Conservation (phyloP, 1,140 invertebrate species). For the Zaprionus africanus region DNA sequence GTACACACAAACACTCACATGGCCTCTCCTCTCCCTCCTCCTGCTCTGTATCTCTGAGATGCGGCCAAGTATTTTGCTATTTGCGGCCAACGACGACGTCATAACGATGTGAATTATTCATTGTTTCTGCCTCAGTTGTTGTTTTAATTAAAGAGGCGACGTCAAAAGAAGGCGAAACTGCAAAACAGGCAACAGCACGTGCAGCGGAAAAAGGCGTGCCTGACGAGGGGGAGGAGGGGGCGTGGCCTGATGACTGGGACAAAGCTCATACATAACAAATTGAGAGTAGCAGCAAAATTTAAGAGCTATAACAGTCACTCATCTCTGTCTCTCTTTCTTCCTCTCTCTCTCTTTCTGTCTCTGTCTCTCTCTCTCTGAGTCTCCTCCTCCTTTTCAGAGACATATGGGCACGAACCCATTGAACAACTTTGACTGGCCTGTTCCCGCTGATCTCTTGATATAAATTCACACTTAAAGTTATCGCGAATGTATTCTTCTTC, state of each 20-base stretch:
- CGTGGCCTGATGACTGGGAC: neutral
- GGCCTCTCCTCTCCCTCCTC: neutral
- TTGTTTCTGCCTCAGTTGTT: slow-evolving; percentile 73
- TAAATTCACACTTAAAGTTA: too few species aligned
- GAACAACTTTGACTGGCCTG: too few species aligned
- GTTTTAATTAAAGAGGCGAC: slow-evolving; percentile 68
- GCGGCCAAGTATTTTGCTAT: slow-evolving; percentile 6
- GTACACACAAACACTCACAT: slow-evolving; percentile 15
- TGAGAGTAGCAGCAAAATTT: slow-evolving; percentile 25
- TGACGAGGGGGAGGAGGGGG: neutral
- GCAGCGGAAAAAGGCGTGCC: neutral
- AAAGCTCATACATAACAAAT: slow-evolving; percentile 36
- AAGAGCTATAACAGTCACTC: slow-evolving; percentile 1
- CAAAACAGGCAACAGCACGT: slow-evolving; percentile 35
- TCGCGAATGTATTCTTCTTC: too few species aligned
- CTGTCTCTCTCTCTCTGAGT: neutral
- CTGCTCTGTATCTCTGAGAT: neutral
- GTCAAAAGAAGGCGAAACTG: slow-evolving; percentile 28
- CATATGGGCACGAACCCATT: too few species aligned
- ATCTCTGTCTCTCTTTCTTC: neutral
- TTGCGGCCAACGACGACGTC: slow-evolving; percentile 41
- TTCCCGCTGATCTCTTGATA: too few species aligned
- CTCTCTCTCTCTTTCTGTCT: neutral
- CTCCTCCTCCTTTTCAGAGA: neutral
- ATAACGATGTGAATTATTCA: slow-evolving; percentile 75